Evolutionary conservation across 2,888 invertebrate genomes (phyloP).

Genomic region (Diplazon laetatorius): DNA sequence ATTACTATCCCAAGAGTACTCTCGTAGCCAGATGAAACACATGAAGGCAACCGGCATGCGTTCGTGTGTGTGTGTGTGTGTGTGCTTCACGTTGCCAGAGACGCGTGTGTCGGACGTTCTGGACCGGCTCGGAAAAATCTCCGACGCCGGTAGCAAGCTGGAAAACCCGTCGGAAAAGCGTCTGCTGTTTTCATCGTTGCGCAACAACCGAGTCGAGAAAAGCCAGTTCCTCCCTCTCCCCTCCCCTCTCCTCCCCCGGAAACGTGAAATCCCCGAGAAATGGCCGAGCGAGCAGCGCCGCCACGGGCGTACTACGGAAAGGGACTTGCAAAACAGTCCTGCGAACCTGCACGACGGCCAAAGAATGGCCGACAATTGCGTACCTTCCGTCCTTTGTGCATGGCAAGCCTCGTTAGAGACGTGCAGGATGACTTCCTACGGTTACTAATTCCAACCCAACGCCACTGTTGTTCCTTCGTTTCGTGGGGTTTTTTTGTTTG

Average conservation of each 20-base stretch:
- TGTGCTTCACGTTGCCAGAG: constrained; percentile 27
- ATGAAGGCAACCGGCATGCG: constrained; percentile 3
- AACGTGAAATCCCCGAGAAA: constrained; percentile 21
- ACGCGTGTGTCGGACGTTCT: constrained; percentile 50
- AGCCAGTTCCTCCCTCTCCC: too few relatives aligned
- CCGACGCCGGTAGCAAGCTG: constrained; percentile 9
- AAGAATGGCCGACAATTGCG: constrained; percentile 63
- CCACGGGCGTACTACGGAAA: background rate
- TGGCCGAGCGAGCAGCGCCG: constrained; percentile 42
- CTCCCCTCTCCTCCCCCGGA: constrained; percentile 31
- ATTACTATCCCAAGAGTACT: constrained; percentile 68
- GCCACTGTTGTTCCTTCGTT: constrained; percentile 39
- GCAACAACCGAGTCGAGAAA: too few relatives aligned
- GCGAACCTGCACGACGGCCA: constrained; percentile 54
- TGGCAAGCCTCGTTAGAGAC: constrained; percentile 56
- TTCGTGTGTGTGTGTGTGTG: constrained; percentile 34
- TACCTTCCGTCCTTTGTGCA: constrained; percentile 59
- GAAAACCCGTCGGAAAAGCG: constrained; percentile 9
- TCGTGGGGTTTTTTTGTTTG: too few relatives aligned
- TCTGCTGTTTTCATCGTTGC: constrained; percentile 22
- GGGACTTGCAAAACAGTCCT: constrained; percentile 26
- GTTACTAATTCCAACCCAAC: constrained; percentile 18
- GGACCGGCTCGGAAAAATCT: constrained; percentile 3
- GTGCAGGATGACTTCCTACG: constrained; percentile 57
- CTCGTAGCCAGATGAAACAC: constrained; percentile 66